Conservation (phyloP, 2,888 invertebrate genomes). For the Poecilus cupreus region DNA sequence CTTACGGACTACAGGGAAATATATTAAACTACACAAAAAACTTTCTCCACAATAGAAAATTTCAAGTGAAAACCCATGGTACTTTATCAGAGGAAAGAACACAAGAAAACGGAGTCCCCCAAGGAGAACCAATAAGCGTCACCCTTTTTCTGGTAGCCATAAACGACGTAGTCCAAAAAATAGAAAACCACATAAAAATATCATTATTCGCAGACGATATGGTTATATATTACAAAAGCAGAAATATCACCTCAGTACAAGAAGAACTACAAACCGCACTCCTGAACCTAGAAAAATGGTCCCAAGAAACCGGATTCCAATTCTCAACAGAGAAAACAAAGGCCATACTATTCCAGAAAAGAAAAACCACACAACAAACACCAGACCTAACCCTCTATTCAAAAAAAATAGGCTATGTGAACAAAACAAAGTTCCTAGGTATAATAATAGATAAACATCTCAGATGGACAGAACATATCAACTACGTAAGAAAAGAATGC, state of each 20-base stretch:
- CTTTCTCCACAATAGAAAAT: not conserved
- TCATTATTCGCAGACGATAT: conserved; percentile 60
- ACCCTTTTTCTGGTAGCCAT: conserved; percentile 59
- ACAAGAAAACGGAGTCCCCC: not conserved
- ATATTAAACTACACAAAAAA: not conserved
- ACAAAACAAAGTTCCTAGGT: conserved; percentile 25
- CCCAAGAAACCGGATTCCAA: conserved; percentile 53
- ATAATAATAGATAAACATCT: conserved; percentile 17
- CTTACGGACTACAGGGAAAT: not conserved
- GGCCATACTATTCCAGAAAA: conserved; percentile 30
- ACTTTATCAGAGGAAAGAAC: not conserved
- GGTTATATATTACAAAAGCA: conserved; percentile 35
- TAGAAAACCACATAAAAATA: conserved; percentile 13
- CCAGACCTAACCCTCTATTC: not conserved
- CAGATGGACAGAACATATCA: not conserved
- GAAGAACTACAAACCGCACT: conserved; percentile 36
- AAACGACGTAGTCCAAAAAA: conserved; percentile 39
- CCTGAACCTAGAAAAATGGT: conserved; percentile 45
- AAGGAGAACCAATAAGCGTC: conserved; percentile 50
- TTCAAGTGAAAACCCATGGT: not conserved
- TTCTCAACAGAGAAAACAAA: conserved; percentile 54
- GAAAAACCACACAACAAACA: not conserved
- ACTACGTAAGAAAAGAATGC: conserved; percentile 6
- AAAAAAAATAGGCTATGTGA: not conserved
- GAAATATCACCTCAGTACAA: not conserved